Percentiles rank a stretch among this genome's conserved stretches.
Conservation (phyloP, 1,140 invertebrate species). For the Drosophila virilis region DNA sequence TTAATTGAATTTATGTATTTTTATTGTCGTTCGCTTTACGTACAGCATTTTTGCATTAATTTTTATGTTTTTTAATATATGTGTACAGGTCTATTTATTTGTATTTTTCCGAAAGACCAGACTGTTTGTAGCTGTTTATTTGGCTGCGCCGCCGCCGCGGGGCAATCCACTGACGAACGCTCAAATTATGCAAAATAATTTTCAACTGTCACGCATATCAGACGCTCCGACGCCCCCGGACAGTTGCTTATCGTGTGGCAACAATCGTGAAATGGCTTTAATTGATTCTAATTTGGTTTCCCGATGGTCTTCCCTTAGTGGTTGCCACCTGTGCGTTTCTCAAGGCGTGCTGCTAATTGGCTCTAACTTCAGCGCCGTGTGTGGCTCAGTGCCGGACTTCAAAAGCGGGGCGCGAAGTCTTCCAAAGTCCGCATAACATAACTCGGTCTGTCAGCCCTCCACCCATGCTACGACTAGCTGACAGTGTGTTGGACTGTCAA, state of each 20-base stretch:
- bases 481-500: constrained; percentile 65
- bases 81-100: constrained; percentile 17
- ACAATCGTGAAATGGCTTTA: constrained; percentile 65
- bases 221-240: constrained; percentile 12
- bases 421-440: constrained; percentile 24
- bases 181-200: constrained; percentile 83
- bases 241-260: constrained; percentile 50
- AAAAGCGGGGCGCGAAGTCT: constrained; percentile 51
- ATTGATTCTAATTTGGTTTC: constrained; percentile 76
- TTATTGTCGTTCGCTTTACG: constrained; percentile 55
- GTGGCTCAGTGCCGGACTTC: constrained; percentile 55
- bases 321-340: constrained; percentile 73
- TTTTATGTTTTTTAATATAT: constrained; percentile 74
- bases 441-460: constrained; percentile 40
- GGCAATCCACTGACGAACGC: constrained; percentile 70
- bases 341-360: constrained; percentile 81
- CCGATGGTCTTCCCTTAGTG: constrained; percentile 18
- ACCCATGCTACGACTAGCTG: background rate
- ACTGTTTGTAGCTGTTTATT: constrained; percentile 61
- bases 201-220: constrained; percentile 76
- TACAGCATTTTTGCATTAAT: constrained; percentile 81
- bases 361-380: constrained; percentile 33
- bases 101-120: constrained; percentile 24
- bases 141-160: constrained; percentile 20
- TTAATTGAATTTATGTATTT: constrained; percentile 83